These are phyloP conservation scores for Periparus ater DNA, from an alignment of 2,797 vertebrate genomes.

Conservation along the genomic window DNA sequence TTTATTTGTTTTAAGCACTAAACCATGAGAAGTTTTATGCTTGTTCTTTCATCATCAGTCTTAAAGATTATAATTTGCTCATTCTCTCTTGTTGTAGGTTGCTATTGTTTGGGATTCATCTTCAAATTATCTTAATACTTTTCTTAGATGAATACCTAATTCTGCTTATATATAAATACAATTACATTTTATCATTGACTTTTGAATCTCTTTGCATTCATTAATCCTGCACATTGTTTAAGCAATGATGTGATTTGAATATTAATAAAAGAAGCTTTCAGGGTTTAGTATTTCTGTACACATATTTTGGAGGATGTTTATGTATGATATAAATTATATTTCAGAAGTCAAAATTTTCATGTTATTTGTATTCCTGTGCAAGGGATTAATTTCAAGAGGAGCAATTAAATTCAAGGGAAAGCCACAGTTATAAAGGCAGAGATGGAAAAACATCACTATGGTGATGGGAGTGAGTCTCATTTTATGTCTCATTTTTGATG, in stretches of 20 bases:
- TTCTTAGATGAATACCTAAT: constrained; percentile 25
- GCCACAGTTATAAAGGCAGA: neutral
- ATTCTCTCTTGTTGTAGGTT: neutral
- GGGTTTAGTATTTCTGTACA: constrained; percentile 8
- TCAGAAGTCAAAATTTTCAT: neutral
- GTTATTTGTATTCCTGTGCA: neutral
- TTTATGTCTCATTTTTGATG: neutral
- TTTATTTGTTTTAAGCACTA: neutral
- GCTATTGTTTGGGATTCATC: neutral
- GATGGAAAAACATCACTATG: neutral
- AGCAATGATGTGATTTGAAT: constrained; percentile 43
- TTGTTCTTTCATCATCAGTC: neutral
- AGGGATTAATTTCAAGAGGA: neutral
- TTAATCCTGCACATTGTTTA: constrained; percentile 60
- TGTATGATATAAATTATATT: neutral
- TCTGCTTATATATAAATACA: constrained; percentile 50
- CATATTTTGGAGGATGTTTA: neutral
- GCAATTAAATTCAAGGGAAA: neutral
- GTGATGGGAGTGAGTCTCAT: neutral
- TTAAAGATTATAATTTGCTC: neutral
- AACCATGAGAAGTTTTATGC: neutral
- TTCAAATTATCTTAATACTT: constrained; percentile 17
- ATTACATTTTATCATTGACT: constrained; percentile 56
- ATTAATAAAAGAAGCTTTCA: constrained; percentile 59
- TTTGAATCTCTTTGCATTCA: constrained; percentile 56